Conservation (phyloP, 2,888 invertebrate genomes). For the Platycheirus rosarum region DNA sequence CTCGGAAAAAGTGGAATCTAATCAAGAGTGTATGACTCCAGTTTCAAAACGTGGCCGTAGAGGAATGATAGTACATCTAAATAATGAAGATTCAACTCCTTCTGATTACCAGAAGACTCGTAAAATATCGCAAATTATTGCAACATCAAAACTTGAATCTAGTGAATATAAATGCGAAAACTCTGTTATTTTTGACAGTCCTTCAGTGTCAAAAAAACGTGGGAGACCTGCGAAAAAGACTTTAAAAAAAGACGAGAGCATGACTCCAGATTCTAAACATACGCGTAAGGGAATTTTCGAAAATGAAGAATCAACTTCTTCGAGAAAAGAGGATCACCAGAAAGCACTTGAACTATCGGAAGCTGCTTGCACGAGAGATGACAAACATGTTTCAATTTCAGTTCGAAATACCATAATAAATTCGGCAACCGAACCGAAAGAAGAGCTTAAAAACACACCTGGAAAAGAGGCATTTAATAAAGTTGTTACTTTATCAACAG, state of each 20-base stretch:
- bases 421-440: too few species aligned
- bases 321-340: too few species aligned
- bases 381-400: too few species aligned
- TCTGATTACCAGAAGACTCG: too few species aligned
- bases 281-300: slow-evolving; percentile 3
- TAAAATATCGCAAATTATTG: slow-evolving; percentile 2
- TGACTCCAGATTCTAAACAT: slow-evolving; percentile 20
- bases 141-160: not conserved
- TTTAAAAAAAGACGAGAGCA: slow-evolving; percentile 2
- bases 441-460: not conserved
- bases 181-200: not conserved
- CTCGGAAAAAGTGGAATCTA: not conserved
- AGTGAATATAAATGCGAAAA: not conserved
- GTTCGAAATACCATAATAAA: too few species aligned
- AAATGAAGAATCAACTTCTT: not conserved
- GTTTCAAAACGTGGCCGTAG: slow-evolving; percentile 16
- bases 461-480: not conserved
- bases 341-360: too few species aligned
- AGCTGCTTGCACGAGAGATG: too few species aligned
- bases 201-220: not conserved
- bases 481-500: not conserved
- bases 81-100: not conserved
- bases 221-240: not conserved
- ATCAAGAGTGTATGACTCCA: slow-evolving; percentile 21
- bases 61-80: not conserved